phyloP scores from a whole-genome alignment of 1,140 invertebrate genomes.

The Pygmarrhopalites habei region DNA sequence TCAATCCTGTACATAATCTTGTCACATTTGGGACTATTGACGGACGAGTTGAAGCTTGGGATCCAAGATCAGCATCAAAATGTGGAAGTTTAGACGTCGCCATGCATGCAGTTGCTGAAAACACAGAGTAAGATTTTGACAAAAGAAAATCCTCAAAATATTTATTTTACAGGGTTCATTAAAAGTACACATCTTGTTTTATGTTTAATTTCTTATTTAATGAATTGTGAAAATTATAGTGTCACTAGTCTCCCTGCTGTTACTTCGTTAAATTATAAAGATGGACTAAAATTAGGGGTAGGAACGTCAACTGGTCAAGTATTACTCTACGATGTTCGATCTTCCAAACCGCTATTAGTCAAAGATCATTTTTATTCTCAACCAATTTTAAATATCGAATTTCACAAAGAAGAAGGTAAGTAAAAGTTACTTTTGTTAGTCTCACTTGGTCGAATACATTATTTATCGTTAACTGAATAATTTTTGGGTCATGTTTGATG shows the following conservation, averaged over 20 bases:
- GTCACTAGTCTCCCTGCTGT: conserved; percentile 63
- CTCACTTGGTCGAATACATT: too few relatives aligned
- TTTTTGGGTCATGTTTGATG: too few relatives aligned
- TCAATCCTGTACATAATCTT: conserved; percentile 84
- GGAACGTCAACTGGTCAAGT: conserved; percentile 90
- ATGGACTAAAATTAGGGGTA: conserved; percentile 75
- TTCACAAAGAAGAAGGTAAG: conserved; percentile 71
- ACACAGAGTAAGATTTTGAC: conserved; percentile 53
- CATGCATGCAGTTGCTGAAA: conserved; percentile 57
- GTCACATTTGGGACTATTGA: conserved; percentile 81
- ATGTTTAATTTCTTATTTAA: not conserved
- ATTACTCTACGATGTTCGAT: conserved; percentile 88
- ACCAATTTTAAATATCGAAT: conserved; percentile 84
- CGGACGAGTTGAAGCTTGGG: conserved; percentile 93
- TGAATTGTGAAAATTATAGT: conserved; percentile 44
- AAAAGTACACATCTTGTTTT: too few relatives aligned
- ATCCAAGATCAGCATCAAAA: conserved; percentile 68
- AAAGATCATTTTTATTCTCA: conserved; percentile 94
- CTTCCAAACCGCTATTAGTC: conserved; percentile 74
- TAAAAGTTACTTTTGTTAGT: too few relatives aligned
- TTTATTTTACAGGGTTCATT: not conserved
- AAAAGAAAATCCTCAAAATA: conserved; percentile 8
- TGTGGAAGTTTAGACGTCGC: conserved; percentile 81
- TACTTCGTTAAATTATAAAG: conserved; percentile 71
- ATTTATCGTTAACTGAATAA: too few relatives aligned